Evolutionary conservation across 1,140 invertebrate genomes (phyloP), one percentile per base, ranked within the genome.

Genomic region (Melanaphis sacchari): DNA sequence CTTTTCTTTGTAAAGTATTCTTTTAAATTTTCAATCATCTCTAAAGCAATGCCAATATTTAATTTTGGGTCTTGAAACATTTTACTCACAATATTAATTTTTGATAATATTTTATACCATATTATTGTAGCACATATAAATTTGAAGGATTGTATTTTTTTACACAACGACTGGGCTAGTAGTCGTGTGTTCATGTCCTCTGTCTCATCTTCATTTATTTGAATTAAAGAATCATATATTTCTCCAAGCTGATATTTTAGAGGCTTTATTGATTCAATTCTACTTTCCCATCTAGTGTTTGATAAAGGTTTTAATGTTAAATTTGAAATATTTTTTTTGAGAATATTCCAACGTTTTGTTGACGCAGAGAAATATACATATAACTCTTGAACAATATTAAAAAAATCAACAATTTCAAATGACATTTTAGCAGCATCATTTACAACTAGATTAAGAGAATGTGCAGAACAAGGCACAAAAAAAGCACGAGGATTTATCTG

Each of bases 401-500:
- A 46, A 46, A 46, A 46, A 46, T 81, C n/a, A 81, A 81, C 66
- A 81, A 81, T 81, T 81, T 81, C 66, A 81, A 46, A 81, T 81
- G 66, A 36, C n/a, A 81, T 81, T 81, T 85, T 85, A 41, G 84
- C 84, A 85, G 84, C 40, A 85, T 43, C 84, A 41, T 41, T 43
- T 41, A 85, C 6, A 41, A 85, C 41, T 31, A 85, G 26, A 85
- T 85, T 85, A 22, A 40, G 41, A 7, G 38, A 41, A 43, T 85
- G 84, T 26, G 22, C 38, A 85, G 22, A 40, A 85, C 40, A 85
- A 85, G 84, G 84, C 24, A 43, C 84, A 85, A 85, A 85, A 43
- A 85, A 85, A 26, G 84, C 84, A 41, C 41, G 38, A 41, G 84
- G 84, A 94, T 94, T 93, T 52, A 93, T 81, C 66, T n/a, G 66